Conservation (phyloP, 35 echinoderm and acorn worm genomes). For the Nesometra sesokonis region DNA sequence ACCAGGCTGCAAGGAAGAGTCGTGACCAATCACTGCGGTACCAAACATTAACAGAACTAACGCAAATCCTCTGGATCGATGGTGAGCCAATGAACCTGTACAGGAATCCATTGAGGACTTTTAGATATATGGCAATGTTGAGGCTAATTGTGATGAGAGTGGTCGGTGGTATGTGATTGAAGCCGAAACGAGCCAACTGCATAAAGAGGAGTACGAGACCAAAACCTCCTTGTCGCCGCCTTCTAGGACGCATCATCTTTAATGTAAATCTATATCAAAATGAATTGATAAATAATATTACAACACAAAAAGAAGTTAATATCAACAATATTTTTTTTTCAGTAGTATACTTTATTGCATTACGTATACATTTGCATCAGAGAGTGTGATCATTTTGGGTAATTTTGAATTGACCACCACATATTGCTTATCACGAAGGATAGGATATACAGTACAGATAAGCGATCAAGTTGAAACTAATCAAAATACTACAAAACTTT, state of each 20-base stretch:
- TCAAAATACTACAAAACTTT: too few relatives aligned
- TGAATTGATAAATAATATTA: too few relatives aligned
- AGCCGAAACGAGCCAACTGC: conserved; percentile 65
- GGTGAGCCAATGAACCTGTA: conserved; percentile 24
- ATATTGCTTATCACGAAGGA: too few relatives aligned
- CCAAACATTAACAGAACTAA: conserved; percentile 54
- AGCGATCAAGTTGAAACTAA: too few relatives aligned
- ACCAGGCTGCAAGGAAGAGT: conserved; percentile 81
- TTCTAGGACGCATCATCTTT: conserved; percentile 3
- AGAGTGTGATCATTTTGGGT: too few relatives aligned
- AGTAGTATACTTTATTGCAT: too few relatives aligned
- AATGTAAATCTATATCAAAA: too few relatives aligned
- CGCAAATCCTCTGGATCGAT: conserved; percentile 56
- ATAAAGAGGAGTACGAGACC: conserved; percentile 43
- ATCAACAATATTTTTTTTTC: too few relatives aligned
- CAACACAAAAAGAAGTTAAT: too few relatives aligned
- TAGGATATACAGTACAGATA: too few relatives aligned
- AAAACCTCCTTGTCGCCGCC: conserved; percentile 37
- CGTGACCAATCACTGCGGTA: conserved; percentile 80
- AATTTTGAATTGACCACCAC: too few relatives aligned
- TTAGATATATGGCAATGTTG: conserved; percentile 62
- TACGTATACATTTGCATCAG: too few relatives aligned
- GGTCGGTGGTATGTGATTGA: conserved; percentile 55
- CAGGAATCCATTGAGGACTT: background rate
- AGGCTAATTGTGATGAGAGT: conserved; percentile 61